Conservation (phyloP, 2,888 invertebrate genomes). For the Julus scanicus region DNA sequence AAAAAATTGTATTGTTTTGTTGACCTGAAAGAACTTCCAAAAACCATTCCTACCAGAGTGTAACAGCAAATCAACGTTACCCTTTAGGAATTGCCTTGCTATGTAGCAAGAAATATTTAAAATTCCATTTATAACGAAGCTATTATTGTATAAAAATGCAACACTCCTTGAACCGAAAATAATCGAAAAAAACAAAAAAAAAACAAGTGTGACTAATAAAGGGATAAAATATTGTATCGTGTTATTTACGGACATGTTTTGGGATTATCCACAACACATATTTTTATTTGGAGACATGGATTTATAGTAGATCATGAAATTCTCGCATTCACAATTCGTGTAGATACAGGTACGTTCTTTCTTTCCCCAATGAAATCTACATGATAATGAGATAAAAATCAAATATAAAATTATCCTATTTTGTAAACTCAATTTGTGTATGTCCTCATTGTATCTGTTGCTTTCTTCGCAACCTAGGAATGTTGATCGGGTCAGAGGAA, state of each 20-base stretch:
- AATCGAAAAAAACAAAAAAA: too few relatives aligned
- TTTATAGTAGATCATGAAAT: too few relatives aligned
- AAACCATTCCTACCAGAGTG: neutral
- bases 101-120: neutral
- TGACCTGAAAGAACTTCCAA: neutral
- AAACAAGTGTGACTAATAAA: too few relatives aligned
- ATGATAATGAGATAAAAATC: too few relatives aligned
- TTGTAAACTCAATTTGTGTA: neutral
- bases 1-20: neutral
- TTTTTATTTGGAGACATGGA: too few relatives aligned
- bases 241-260: too few relatives aligned
- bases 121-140: neutral
- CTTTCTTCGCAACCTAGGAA: neutral
- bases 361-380: neutral
- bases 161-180: too few relatives aligned
- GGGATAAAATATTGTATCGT: too few relatives aligned
- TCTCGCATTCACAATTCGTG: neutral
- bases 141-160: neutral
- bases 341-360: neutral
- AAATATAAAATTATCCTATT: too few relatives aligned
- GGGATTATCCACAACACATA: too few relatives aligned
- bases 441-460: neutral
- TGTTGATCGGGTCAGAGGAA: slow-evolving; percentile 21
- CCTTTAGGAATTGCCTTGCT: neutral
- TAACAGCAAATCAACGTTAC: neutral